Percentiles rank a stretch among this genome's conserved stretches.
phyloP scores from a whole-genome alignment of 2,797 vertebrate genomes.

The Brachyalestes nurse region DNA sequence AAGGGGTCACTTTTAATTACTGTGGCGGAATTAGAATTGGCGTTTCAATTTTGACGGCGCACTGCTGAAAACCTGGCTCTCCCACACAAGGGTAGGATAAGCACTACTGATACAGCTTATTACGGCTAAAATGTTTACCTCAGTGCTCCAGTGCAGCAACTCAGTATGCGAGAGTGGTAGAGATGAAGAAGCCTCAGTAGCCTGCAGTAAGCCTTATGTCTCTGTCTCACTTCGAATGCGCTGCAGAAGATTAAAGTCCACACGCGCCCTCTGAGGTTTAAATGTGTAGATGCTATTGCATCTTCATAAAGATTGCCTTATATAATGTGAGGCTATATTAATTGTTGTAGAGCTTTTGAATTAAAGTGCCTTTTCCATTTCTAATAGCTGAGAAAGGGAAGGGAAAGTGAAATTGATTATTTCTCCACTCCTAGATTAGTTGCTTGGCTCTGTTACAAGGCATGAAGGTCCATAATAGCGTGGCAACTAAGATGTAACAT shows the following conservation, averaged over 20 bases:
- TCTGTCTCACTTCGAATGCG: slow-evolving; percentile 68
- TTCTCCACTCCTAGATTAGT: slow-evolving; percentile 40
- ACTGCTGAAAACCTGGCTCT: slow-evolving; percentile 66
- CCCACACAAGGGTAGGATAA: slow-evolving; percentile 38
- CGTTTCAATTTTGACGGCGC: slow-evolving; percentile 80
- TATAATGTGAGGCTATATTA: slow-evolving; percentile 66
- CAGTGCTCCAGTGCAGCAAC: slow-evolving; percentile 56
- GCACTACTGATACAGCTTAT: slow-evolving; percentile 67
- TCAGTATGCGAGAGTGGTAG: slow-evolving; percentile 13
- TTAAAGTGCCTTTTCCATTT: slow-evolving; percentile 55
- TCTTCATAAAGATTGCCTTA: slow-evolving; percentile 43
- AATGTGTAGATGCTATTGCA: slow-evolving; percentile 53
- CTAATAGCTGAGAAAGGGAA: slow-evolving; percentile 60
- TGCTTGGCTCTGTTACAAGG: slow-evolving; percentile 51
- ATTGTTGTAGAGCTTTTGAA: slow-evolving; percentile 65
- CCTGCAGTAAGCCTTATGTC: slow-evolving; percentile 50
- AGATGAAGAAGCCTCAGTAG: slow-evolving; percentile 12
- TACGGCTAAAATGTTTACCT: slow-evolving; percentile 72
- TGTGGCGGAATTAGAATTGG: slow-evolving; percentile 77
- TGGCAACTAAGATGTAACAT: slow-evolving; percentile 42
- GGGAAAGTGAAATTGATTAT: slow-evolving; percentile 61
- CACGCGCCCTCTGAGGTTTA: slow-evolving; percentile 73
- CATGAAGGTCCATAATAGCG: slow-evolving; percentile 58
- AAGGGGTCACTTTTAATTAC: slow-evolving; percentile 80
- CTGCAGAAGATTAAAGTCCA: slow-evolving; percentile 77